These are phyloP conservation scores for Lasioglossum albipes DNA, from an alignment of 1,140 invertebrate species.

Conservation along the genomic window DNA sequence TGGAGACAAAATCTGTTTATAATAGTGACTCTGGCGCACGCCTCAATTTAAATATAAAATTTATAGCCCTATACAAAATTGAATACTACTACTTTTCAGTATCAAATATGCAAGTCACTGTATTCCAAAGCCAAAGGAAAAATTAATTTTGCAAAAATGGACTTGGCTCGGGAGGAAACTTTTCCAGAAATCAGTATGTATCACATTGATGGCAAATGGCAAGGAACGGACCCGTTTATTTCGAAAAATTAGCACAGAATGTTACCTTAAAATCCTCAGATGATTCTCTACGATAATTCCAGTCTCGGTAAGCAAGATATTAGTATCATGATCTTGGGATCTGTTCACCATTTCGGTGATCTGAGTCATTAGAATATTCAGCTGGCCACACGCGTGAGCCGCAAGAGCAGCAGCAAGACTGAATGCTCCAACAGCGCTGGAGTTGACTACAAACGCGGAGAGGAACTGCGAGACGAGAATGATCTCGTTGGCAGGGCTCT, in stretches of 20 bases:
- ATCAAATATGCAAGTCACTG: too few relatives aligned
- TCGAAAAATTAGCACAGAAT: neutral
- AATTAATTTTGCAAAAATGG: too few relatives aligned
- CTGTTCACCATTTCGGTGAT: slow-evolving; percentile 35
- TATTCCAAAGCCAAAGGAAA: too few relatives aligned
- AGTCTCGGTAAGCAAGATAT: neutral
- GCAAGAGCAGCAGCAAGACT: slow-evolving; percentile 56
- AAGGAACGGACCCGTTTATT: too few relatives aligned
- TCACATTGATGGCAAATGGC: too few relatives aligned
- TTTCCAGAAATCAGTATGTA: too few relatives aligned
- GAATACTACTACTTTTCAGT: too few relatives aligned
- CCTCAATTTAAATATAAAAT: too few relatives aligned
- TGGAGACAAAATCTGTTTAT: too few relatives aligned
- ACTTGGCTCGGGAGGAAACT: too few relatives aligned
- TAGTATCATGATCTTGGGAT: neutral
- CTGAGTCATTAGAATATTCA: slow-evolving; percentile 48
- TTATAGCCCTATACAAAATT: too few relatives aligned
- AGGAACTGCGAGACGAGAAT: slow-evolving; percentile 48
- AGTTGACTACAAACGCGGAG: slow-evolving; percentile 51
- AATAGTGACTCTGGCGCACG: too few relatives aligned
- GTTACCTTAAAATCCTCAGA: slow-evolving; percentile 58
- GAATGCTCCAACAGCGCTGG: slow-evolving; percentile 34
- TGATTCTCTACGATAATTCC: slow-evolving; percentile 62
- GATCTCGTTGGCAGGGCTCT: slow-evolving; percentile 48
- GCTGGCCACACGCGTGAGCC: slow-evolving; percentile 59